These are phyloP conservation scores for Cynaeus angustus DNA, from an alignment of 2,888 invertebrate species.

Conservation along the genomic window DNA sequence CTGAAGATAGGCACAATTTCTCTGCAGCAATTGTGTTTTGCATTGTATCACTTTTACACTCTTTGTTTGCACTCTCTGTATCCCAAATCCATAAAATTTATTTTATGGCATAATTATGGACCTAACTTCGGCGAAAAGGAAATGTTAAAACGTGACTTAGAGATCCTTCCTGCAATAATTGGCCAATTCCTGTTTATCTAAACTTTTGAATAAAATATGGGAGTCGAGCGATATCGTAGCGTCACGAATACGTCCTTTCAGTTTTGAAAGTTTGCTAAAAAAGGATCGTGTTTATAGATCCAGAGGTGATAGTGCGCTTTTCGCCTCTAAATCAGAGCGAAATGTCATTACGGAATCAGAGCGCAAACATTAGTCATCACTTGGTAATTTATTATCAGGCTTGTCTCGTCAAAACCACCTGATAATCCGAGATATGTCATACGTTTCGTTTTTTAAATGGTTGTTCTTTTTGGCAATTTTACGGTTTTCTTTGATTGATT, in stretches of 20 bases:
- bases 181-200: conserved; percentile 13
- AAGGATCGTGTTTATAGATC: conserved; percentile 14
- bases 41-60: too few species aligned
- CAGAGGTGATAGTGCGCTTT: conserved; percentile 20
- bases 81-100: not conserved
- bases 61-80: not conserved
- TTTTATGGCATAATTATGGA: conserved; percentile 5
- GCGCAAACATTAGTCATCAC: conserved; percentile 42
- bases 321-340: conserved; percentile 37
- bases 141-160: conserved; percentile 2
- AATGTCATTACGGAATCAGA: conserved; percentile 44
- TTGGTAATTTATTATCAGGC: conserved; percentile 36
- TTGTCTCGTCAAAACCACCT: conserved; percentile 40
- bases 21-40: too few species aligned
- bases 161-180: conserved; percentile 11
- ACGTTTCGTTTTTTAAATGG: conserved; percentile 41
- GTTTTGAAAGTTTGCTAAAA: conserved; percentile 26
- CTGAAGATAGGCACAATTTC: too few species aligned
- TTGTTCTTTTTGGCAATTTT: conserved; percentile 20
- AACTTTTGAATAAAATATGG: conserved; percentile 21
- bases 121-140: conserved; percentile 1
- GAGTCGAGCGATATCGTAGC: not conserved
- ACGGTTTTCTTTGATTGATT: conserved; percentile 34
- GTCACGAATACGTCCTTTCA: conserved; percentile 29
- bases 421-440: conserved; percentile 38